Base-by-base conservation (phyloP, 1,140 invertebrate species). In the Cyrtorhinus lividipennis region DNA sequence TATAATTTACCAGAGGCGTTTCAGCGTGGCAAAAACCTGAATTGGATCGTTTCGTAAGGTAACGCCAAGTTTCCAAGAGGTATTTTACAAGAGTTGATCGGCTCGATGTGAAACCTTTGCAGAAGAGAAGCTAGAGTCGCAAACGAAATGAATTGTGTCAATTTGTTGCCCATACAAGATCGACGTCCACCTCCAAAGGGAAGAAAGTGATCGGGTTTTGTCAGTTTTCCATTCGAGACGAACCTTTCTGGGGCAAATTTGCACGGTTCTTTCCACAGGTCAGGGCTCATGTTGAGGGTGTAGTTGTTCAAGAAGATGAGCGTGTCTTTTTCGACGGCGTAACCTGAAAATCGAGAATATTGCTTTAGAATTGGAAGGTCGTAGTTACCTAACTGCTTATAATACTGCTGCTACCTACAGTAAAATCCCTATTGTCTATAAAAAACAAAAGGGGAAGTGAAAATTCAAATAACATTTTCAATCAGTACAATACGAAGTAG, bases 251-350 rank as follows among this genome's bases (percentile, higher is more conserved):
- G 83, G 69, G 81, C 74, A 76, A 92, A 89, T 70, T 80, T 73
- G 65, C 81, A 68, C 8, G 92, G 83, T 63, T 83, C 73, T 23
- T 78, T 74, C 90, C 90, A 94, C 45, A 85, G 79, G 26, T 84
- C 76, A 0, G 80, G 73, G 13, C 83, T 85, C 70, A 82, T 85
- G 71, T 93, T 91, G 20, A 94, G 71, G 48, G 88, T 84, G 72
- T 88, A 91, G 65, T 91, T 93, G 70, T 95, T 94, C 25, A 94
- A 80, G 68, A 95, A 90, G 0, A 94, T 80, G 44, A 92, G 79
- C 0, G 88, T 90, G 20, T 86, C 88, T 69, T 88, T 86, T 38
- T 84, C 78, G 0, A 94, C 81, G 23, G 77, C 76, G 71, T 80
- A 92, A 20, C 86, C 69, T 70, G 64, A 2, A 64, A 64, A 62